Percentiles rank a stretch among this genome's conserved stretches.
These are phyloP conservation scores for Girardia tigrina DNA, from an alignment of 2,888 invertebrate species.

Conservation along the genomic window DNA sequence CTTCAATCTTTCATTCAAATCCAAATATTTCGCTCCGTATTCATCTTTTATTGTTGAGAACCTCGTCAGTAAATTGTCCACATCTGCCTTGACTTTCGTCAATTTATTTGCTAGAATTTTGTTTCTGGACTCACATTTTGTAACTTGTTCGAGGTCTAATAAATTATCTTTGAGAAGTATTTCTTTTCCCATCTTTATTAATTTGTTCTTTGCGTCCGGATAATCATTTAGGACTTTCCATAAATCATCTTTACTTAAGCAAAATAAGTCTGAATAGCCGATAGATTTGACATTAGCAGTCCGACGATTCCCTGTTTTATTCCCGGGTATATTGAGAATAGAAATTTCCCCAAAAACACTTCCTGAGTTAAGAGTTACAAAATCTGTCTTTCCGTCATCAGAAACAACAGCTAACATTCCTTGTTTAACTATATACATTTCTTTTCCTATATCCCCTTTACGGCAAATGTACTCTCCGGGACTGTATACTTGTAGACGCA, in stretches of 20 bases:
- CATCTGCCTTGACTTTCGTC: background rate
- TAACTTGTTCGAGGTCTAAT: conserved; percentile 51
- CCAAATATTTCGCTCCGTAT: no score
- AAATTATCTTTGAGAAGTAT: conserved; percentile 52
- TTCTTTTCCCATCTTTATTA: conserved; percentile 52
- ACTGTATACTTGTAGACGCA: conserved; percentile 63
- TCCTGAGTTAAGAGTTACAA: conserved; percentile 48
- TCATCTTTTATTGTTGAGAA: conserved; percentile 31
- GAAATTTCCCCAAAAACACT: conserved; percentile 51
- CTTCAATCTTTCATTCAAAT: no score
- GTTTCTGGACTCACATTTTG: background rate
- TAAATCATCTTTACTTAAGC: conserved; percentile 53
- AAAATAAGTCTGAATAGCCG: conserved; percentile 79
- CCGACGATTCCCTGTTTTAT: conserved; percentile 54
- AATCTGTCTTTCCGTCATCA: conserved; percentile 43
- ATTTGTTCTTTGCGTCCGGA: conserved; percentile 38
- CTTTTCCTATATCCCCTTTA: conserved; percentile 86
- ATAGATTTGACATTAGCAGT: conserved; percentile 48
- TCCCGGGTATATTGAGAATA: conserved; percentile 49
- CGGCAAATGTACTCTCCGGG: conserved; percentile 86
- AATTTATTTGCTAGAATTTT: background rate
- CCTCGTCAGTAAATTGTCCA: conserved; percentile 33
- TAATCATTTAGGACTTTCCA: conserved; percentile 44
- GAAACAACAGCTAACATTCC: conserved; percentile 43
- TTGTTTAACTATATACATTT: conserved; percentile 52